Evolutionary conservation across 2,113 vertebrate genomes (phyloP).

Genomic region (Echinops telfairi): DNA sequence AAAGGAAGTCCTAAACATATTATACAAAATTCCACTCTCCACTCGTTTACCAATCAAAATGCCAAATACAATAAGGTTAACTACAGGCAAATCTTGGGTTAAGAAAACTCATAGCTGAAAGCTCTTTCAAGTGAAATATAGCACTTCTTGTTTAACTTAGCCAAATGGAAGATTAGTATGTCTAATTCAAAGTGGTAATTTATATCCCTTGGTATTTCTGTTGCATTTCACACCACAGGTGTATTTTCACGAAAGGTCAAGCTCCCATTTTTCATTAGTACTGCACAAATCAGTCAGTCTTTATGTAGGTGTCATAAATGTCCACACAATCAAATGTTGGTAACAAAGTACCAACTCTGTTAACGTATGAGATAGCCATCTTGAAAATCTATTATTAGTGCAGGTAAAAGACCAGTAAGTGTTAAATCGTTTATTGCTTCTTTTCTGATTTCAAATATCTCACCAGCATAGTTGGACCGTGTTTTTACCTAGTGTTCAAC

Average conservation of each 20-base stretch:
- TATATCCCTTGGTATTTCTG: neutral
- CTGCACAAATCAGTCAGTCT: neutral
- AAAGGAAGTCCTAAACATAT: neutral
- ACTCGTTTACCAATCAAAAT: conserved; percentile 2
- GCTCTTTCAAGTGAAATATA: conserved; percentile 60
- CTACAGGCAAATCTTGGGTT: conserved; percentile 23
- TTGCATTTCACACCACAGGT: conserved; percentile 13
- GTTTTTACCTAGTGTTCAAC: neutral
- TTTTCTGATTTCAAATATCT: neutral
- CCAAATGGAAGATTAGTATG: conserved; percentile 35
- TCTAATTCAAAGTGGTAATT: conserved; percentile 49
- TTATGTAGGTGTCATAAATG: neutral
- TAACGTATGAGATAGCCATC: neutral
- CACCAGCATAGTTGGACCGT: neutral
- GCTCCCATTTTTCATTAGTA: neutral
- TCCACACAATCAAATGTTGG: neutral
- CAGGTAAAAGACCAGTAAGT: too few species aligned
- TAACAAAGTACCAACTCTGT: neutral
- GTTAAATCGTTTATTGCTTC: neutral
- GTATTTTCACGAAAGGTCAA: conserved; percentile 25
- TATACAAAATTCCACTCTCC: neutral
- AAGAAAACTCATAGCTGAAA: conserved; percentile 62
- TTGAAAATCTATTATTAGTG: neutral
- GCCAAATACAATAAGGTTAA: conserved; percentile 48
- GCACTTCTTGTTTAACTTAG: conserved; percentile 65